phyloP scores from a whole-genome alignment of 2,113 vertebrate genomes.

The Castor canadensis region DNA sequence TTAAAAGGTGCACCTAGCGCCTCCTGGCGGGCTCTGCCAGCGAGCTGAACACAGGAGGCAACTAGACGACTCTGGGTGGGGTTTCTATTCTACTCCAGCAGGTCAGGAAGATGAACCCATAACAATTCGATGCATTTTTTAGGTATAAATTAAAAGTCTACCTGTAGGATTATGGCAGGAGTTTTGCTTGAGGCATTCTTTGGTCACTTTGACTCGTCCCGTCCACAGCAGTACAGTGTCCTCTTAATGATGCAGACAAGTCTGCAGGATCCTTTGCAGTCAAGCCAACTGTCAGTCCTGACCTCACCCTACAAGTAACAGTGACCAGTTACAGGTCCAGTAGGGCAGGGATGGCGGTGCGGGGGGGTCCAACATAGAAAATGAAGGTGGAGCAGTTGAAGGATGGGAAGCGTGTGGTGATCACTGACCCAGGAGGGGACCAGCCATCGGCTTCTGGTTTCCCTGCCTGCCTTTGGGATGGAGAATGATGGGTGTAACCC shows the following conservation, averaged over 20 bases:
- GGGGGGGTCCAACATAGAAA: neutral
- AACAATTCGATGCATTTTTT: neutral
- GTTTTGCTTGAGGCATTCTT: neutral
- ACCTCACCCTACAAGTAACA: neutral
- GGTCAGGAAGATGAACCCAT: neutral
- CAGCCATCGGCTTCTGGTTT: accelerated
- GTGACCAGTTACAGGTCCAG: accelerated
- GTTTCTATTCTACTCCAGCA: no score
- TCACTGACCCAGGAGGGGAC: accelerated
- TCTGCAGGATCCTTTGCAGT: neutral
- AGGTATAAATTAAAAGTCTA: neutral
- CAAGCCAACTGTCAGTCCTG: neutral
- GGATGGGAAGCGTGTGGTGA: accelerated
- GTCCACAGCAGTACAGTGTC: no score
- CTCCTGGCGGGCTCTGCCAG: no score
- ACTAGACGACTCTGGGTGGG: no score
- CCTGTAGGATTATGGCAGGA: neutral
- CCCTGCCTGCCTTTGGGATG: neutral
- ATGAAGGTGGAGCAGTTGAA: accelerated
- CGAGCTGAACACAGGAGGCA: no score
- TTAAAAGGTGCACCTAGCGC: no score
- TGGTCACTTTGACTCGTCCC: no score
- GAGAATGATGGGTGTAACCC: neutral
- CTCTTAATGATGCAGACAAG: no score
- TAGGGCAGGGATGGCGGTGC: neutral